Evolutionary conservation across 2,888 invertebrate genomes (phyloP), one percentile per base, ranked within the genome.

Genomic region (Idaea aversata): DNA sequence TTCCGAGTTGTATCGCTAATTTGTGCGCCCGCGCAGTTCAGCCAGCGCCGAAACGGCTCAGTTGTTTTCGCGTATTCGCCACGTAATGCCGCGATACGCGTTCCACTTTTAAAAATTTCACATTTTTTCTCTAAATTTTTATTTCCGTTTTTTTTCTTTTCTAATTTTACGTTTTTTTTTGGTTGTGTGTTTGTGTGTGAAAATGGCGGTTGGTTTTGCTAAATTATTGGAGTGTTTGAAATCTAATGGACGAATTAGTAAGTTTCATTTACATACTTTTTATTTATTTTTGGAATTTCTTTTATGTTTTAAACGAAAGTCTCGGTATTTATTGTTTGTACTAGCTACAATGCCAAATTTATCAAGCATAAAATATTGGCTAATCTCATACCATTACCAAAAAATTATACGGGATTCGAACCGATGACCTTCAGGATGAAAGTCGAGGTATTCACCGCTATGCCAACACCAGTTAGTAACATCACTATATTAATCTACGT

Each of bases 21-120:
- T 47, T 62, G 68, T 69, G 61, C 68, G 66, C 63, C 66, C 69
- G 79, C 80, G 25, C 25, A 25, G 25, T 25, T 25, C 25, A 25
- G 25, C 25, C 25, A 25, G 25, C 25, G 47, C 47, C 47, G 47
- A 47, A 47, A 47, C 47, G 47, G 7, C 47, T 47, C 87, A 88
- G 87, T 88, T 86, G 77, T 82, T 81, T 78, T 67, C 74, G 81
- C 81, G 86, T 84, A 72, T 75, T 75, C 83, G 82, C 67, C 72
- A 76, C 77, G 85, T 82, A 82, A 81, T 85, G 87, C 78, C 77
- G 76, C 76, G 73, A 65, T 74, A 67, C 62, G 66, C 65, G 69
- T 66, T 66, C 67, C 70, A 70, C 74, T 71, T 72, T 74, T 72
- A 75, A 72, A 73, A 47, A 47, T 47, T 47, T 47, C 47, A 47